Percentiles rank a stretch among this genome's conserved stretches.
Conservation (phyloP, 1,140 invertebrate genomes). For the Penaeus vannamei region DNA sequence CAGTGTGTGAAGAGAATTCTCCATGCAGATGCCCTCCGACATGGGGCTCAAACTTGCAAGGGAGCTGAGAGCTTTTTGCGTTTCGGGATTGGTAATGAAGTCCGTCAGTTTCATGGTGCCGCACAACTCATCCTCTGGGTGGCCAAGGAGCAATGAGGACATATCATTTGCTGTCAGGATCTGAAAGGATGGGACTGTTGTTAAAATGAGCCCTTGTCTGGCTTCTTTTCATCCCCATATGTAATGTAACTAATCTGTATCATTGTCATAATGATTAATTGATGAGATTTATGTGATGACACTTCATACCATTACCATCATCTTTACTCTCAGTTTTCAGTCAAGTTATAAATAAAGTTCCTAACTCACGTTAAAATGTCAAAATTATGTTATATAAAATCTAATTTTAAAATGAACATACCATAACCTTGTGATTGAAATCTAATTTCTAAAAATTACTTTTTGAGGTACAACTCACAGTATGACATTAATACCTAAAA, state of each 20-base stretch:
- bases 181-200: slow-evolving; percentile 12
- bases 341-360: too few relatives aligned
- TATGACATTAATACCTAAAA: not conserved
- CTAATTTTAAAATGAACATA: too few relatives aligned
- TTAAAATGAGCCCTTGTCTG: not conserved
- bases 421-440: not conserved
- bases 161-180: slow-evolving; percentile 62
- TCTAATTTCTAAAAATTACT: not conserved
- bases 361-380: too few relatives aligned
- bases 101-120: slow-evolving; percentile 42
- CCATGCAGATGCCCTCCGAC: slow-evolving; percentile 16
- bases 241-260: too few relatives aligned
- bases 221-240: too few relatives aligned
- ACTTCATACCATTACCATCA: too few relatives aligned
- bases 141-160: slow-evolving; percentile 54
- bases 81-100: slow-evolving; percentile 38
- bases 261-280: too few relatives aligned
- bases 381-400: too few relatives aligned
- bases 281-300: too few relatives aligned
- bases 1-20: slow-evolving; percentile 30
- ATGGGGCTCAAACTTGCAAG: slow-evolving; percentile 14
- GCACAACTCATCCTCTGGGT: slow-evolving; percentile 49
- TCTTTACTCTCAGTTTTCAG: too few relatives aligned
- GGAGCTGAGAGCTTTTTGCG: not conserved
- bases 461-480: not conserved